Evolutionary conservation across 2,797 vertebrate genomes (phyloP).

Genomic region (Antrozous pallidus): DNA sequence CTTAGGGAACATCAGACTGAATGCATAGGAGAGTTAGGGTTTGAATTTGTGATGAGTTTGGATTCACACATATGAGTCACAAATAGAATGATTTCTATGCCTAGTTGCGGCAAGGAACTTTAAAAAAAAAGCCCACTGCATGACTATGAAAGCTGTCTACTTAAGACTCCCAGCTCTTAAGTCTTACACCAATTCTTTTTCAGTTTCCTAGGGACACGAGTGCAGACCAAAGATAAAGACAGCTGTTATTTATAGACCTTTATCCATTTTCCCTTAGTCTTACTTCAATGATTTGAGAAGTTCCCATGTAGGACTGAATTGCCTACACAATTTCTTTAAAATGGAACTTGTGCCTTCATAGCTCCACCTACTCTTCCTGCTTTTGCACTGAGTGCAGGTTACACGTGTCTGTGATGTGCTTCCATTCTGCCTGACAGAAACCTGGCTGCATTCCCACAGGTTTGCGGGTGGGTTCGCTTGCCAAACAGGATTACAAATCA

Average conservation of each 20-base stretch:
- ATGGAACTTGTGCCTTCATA: slow-evolving; percentile 6
- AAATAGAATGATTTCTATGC: neutral
- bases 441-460: neutral
- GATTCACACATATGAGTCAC: neutral
- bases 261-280: slow-evolving; percentile 46
- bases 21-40: neutral
- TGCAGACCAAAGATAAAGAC: slow-evolving; percentile 5
- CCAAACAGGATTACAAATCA: neutral
- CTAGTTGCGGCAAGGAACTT: neutral
- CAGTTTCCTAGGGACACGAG: neutral
- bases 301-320: slow-evolving; percentile 23
- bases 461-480: neutral
- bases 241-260: neutral
- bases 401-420: slow-evolving; percentile 49
- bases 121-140: neutral
- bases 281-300: slow-evolving; percentile 46
- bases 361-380: slow-evolving; percentile 30
- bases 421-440: slow-evolving; percentile 18
- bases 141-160: neutral
- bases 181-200: neutral
- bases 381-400: slow-evolving; percentile 26
- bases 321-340: slow-evolving; percentile 61
- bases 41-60: neutral
- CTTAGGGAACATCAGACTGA: neutral
- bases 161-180: neutral